Conservation (phyloP, 2,797 vertebrate species). For the Chelon labrosus region DNA sequence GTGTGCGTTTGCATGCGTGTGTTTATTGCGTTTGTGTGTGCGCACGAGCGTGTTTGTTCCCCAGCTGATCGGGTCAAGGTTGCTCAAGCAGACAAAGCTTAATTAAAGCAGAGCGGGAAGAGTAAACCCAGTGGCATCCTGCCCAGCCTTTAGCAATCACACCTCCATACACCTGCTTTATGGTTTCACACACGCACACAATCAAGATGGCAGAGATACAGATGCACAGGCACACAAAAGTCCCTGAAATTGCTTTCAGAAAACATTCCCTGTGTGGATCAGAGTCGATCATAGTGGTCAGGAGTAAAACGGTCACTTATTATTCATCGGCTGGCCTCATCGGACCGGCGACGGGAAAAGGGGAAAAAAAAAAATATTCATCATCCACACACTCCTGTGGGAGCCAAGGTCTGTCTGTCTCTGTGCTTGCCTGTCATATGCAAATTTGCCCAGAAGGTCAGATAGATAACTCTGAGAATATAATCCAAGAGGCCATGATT, state of each 20-base stretch:
- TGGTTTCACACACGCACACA: conserved; percentile 23
- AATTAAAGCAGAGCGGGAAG: conserved; percentile 73
- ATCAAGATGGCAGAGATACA: conserved; percentile 51
- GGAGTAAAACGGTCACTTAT: conserved; percentile 57
- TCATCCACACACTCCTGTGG: conserved; percentile 22
- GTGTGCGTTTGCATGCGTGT: conserved; percentile 11
- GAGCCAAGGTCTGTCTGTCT: conserved; percentile 49
- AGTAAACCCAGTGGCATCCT: conserved; percentile 60
- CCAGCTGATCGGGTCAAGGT: conserved; percentile 67
- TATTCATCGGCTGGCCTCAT: conserved; percentile 54
- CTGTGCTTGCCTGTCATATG: conserved; percentile 39
- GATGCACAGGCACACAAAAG: conserved; percentile 36
- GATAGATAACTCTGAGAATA: conserved; percentile 27
- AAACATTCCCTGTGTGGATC: conserved; percentile 35
- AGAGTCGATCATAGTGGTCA: conserved; percentile 37
- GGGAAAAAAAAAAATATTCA: conserved; percentile 36
- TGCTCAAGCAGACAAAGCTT: conserved; percentile 63
- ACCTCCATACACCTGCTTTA: conserved; percentile 51
- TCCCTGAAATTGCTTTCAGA: conserved; percentile 54
- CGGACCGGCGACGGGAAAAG: conserved; percentile 44
- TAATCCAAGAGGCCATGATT: neutral
- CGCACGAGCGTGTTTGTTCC: conserved; percentile 1
- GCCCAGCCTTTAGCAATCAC: conserved; percentile 57
- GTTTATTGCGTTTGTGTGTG: neutral
- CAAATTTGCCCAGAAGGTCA: conserved; percentile 27